Evolutionary conservation across 2,113 vertebrate genomes (phyloP).

Genomic region (Nothobranchius kuhntae): DNA sequence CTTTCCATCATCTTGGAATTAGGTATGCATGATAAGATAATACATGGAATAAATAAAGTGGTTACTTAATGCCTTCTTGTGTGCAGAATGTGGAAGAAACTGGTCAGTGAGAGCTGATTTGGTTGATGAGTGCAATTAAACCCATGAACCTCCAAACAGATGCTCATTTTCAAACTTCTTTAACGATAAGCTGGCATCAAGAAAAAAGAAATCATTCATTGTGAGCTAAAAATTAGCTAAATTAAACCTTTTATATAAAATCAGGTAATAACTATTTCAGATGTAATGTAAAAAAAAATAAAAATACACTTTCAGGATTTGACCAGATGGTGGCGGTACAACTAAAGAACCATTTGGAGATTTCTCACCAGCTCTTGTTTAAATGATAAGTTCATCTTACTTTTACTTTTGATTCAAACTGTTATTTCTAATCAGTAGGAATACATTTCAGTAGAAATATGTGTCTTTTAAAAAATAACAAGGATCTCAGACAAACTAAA

Average conservation of each 20-base stretch:
- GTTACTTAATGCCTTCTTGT: conserved; percentile 62
- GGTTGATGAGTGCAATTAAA: conserved; percentile 54
- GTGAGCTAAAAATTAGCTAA: too few relatives aligned
- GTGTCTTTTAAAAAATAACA: too few relatives aligned
- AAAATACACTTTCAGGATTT: conserved; percentile 29
- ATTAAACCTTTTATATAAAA: too few relatives aligned
- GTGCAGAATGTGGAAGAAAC: conserved; percentile 16
- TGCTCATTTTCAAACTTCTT: conserved; percentile 43
- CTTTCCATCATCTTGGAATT: conserved; percentile 66
- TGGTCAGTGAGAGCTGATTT: conserved; percentile 52
- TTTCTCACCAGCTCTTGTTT: not conserved
- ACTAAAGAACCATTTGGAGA: conserved; percentile 48
- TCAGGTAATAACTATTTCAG: not conserved
- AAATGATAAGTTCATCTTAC: not conserved
- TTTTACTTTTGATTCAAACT: not conserved
- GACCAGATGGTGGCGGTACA: conserved; percentile 57
- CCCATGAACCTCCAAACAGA: conserved; percentile 52
- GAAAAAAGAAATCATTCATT: too few relatives aligned
- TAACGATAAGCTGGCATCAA: not conserved
- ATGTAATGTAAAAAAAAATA: conserved; percentile 1
- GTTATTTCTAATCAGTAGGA: not conserved
- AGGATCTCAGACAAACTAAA: not conserved
- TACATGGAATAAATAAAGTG: conserved; percentile 38
- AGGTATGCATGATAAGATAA: conserved; percentile 66
- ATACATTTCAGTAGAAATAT: not conserved